Conservation (phyloP, 1,140 invertebrate genomes). For the Conus betulinus region DNA sequence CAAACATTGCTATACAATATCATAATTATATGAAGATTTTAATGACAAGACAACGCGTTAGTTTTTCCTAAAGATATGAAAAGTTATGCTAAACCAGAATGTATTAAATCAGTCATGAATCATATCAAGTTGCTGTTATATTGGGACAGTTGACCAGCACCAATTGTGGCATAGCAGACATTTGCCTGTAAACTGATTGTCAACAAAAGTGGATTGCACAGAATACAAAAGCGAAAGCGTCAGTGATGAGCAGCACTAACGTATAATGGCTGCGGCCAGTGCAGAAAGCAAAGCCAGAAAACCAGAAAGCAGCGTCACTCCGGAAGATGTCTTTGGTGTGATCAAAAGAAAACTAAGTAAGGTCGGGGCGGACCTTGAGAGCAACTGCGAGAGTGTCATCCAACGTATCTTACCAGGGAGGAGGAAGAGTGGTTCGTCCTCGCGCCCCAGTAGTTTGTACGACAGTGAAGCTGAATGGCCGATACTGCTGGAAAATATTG, state of each 20-base stretch:
- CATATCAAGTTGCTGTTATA: too few relatives aligned
- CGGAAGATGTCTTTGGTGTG: slow-evolving; percentile 55
- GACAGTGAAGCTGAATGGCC: slow-evolving; percentile 43
- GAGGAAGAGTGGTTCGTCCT: slow-evolving; percentile 36
- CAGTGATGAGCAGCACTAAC: not conserved
- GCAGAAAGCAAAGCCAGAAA: slow-evolving; percentile 39
- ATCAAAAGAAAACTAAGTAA: slow-evolving; percentile 55
- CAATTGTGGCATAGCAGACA: too few relatives aligned
- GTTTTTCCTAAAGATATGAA: too few relatives aligned
- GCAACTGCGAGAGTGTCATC: slow-evolving; percentile 57
- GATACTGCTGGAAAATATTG: slow-evolving; percentile 58
- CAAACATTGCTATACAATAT: too few relatives aligned
- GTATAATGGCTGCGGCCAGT: slow-evolving; percentile 47
- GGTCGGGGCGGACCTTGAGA: slow-evolving; percentile 52
- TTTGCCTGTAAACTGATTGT: too few relatives aligned
- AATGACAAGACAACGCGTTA: too few relatives aligned
- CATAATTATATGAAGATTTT: too few relatives aligned
- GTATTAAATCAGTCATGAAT: too few relatives aligned
- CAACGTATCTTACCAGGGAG: slow-evolving; percentile 57
- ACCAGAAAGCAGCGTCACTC: slow-evolving; percentile 38
- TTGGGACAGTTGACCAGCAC: too few relatives aligned
- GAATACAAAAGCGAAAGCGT: too few relatives aligned
- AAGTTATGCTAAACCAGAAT: too few relatives aligned
- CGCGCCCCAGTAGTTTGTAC: slow-evolving; percentile 33
- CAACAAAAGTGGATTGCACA: too few relatives aligned